These are phyloP conservation scores for Luffia ferchaultella DNA, from an alignment of 2,888 invertebrate genomes.

Conservation along the genomic window DNA sequence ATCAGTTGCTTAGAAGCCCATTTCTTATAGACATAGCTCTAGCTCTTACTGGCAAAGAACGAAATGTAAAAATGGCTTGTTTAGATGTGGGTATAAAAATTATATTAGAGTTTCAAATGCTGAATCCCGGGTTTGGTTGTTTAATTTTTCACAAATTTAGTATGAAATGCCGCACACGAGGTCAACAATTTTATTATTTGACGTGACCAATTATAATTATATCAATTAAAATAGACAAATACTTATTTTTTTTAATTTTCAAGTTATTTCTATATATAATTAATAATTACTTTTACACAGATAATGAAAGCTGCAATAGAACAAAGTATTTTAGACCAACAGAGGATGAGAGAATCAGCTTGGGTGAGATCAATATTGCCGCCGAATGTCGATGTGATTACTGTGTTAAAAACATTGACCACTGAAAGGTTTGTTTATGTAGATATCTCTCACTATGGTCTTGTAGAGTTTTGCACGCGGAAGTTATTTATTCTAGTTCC, in stretches of 20 bases:
- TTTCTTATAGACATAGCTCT: conserved; percentile 44
- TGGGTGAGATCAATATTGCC: conserved; percentile 40
- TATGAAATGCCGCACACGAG: too few relatives aligned
- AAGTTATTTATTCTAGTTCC: too few relatives aligned
- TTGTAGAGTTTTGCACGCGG: too few relatives aligned
- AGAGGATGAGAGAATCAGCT: conserved; percentile 31
- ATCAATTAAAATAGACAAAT: not conserved
- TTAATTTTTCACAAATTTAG: too few relatives aligned
- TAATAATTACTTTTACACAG: conserved; percentile 19
- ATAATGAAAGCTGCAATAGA: conserved; percentile 42
- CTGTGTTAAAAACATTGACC: conserved; percentile 42
- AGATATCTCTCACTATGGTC: too few relatives aligned
- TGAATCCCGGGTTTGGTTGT: not conserved
- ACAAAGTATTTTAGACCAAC: conserved; percentile 30
- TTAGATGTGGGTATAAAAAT: conserved; percentile 35
- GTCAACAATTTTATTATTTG: too few relatives aligned
- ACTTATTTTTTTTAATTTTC: not conserved
- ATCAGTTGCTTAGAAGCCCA: conserved; percentile 39
- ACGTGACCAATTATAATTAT: not conserved
- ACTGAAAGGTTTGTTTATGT: conserved; percentile 36
- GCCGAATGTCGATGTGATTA: conserved; percentile 36
- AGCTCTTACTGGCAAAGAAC: conserved; percentile 38
- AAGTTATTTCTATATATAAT: not conserved
- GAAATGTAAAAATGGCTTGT: conserved; percentile 37
- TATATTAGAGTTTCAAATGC: not conserved